These are phyloP conservation scores for Eueides isabella DNA, from an alignment of 1,140 invertebrate species.

Conservation along the genomic window DNA sequence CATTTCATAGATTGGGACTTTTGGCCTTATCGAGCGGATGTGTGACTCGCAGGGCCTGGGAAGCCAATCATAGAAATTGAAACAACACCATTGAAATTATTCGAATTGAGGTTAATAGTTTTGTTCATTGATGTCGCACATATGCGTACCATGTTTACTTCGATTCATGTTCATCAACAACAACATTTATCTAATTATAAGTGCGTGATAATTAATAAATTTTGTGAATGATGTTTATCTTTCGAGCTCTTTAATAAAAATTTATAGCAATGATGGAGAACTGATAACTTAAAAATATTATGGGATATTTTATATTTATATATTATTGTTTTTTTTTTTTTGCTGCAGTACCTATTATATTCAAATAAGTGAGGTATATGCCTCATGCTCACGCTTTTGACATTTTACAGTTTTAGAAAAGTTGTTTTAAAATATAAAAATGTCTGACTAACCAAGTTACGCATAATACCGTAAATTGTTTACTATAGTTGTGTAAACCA, in stretches of 20 bases:
- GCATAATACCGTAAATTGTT: slow-evolving; percentile 71
- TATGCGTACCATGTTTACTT: slow-evolving; percentile 75
- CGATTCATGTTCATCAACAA: slow-evolving; percentile 62
- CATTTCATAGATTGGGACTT: slow-evolving; percentile 59
- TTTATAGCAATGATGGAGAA: background rate
- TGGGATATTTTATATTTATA: background rate
- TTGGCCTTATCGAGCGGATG: slow-evolving; percentile 73
- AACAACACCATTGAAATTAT: slow-evolving; percentile 76
- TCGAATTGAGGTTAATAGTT: slow-evolving; percentile 79
- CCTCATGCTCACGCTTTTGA: too few species aligned
- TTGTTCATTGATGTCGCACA: slow-evolving; percentile 76
- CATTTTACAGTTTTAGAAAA: slow-evolving; percentile 24
- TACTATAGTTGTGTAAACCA: slow-evolving; percentile 61
- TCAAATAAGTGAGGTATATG: slow-evolving; percentile 17
- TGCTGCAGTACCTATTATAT: slow-evolving; percentile 14
- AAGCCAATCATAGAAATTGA: slow-evolving; percentile 72
- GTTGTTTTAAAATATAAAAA: slow-evolving; percentile 42
- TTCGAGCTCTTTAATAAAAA: background rate
- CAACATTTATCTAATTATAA: slow-evolving; percentile 64
- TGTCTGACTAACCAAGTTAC: slow-evolving; percentile 65
- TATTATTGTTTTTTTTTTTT: slow-evolving; percentile 13
- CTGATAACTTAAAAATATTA: background rate
- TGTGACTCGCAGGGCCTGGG: slow-evolving; percentile 60
- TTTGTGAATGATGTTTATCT: background rate
- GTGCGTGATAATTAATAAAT: slow-evolving; percentile 50